These are phyloP conservation scores for Eleutherodactylus coqui DNA, from an alignment of 2,797 vertebrate genomes.

Conservation along the genomic window DNA sequence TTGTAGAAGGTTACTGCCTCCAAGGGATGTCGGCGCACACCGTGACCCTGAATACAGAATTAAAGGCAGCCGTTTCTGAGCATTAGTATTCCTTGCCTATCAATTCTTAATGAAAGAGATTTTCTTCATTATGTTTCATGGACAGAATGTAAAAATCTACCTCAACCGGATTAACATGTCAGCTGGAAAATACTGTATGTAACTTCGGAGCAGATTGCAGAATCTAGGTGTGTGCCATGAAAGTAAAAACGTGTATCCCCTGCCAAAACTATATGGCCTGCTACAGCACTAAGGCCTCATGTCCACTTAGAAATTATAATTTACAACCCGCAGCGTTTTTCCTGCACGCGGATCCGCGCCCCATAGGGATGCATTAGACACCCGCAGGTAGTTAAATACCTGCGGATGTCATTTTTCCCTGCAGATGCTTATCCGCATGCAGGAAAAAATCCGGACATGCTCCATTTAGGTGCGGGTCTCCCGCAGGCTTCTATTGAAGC, in stretches of 20 bases:
- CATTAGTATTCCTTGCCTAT: slow-evolving; percentile 50
- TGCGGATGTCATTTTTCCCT: no score
- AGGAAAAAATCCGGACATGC: no score
- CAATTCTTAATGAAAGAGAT: slow-evolving; percentile 57
- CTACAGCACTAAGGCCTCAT: no score
- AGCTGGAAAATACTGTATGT: slow-evolving; percentile 19
- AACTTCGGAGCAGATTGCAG: neutral
- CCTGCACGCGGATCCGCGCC: no score
- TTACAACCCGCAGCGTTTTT: no score
- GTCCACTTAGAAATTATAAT: no score
- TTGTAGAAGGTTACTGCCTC: slow-evolving; percentile 48
- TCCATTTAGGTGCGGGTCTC: no score
- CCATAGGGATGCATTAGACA: no score
- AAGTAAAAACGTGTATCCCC: neutral
- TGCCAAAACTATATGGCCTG: neutral
- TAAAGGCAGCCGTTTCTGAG: slow-evolving; percentile 22
- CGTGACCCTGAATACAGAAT: slow-evolving; percentile 42
- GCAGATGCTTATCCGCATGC: no score
- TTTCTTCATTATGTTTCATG: slow-evolving; percentile 45
- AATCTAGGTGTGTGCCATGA: neutral
- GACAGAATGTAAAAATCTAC: slow-evolving; percentile 35
- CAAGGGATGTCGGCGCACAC: slow-evolving; percentile 28
- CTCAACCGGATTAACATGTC: slow-evolving; percentile 21
- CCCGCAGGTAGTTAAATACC: no score
- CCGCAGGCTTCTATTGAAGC: no score